Percentiles rank a stretch among this genome's conserved stretches.
Conservation (phyloP, 2,888 invertebrate genomes). For the Erebia epiphron region DNA sequence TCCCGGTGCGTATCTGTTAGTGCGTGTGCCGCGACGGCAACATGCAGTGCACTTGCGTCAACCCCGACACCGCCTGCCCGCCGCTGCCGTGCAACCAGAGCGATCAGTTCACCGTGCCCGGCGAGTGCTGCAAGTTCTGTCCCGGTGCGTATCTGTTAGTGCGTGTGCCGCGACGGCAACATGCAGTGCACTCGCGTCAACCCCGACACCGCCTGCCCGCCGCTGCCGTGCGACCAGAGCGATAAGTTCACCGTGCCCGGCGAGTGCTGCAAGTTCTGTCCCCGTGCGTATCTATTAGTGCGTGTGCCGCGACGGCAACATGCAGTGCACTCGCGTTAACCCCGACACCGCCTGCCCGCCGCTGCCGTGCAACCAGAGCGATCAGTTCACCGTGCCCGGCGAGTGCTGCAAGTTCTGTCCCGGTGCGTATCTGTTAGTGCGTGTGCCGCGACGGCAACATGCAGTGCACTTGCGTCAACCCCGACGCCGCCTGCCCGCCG, state of each 20-base stretch:
- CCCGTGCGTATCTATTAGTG: conserved; percentile 86
- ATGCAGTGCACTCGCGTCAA: conserved; percentile 90
- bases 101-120: conserved; percentile 91
- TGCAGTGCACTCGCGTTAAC: conserved; percentile 89
- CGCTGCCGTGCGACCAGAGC: conserved; percentile 88
- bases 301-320: conserved; percentile 91
- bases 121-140: conserved; percentile 95
- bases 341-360: conserved; percentile 89
- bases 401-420: conserved; percentile 96
- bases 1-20: conserved; percentile 84
- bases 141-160: conserved; percentile 86
- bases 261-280: conserved; percentile 95
- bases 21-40: conserved; percentile 92
- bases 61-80: conserved; percentile 90
- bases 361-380: conserved; percentile 88
- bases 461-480: conserved; percentile 89
- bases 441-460: conserved; percentile 92
- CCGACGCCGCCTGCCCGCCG: conserved; percentile 88
- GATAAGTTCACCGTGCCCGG: conserved; percentile 92
- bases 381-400: conserved; percentile 91
- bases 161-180: conserved; percentile 91
- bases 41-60: conserved; percentile 89
- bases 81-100: conserved; percentile 88
- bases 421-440: conserved; percentile 85
- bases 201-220: conserved; percentile 89